These are phyloP conservation scores for Chalcosyrphus nemorum DNA, from an alignment of 2,888 invertebrate genomes.

Conservation along the genomic window DNA sequence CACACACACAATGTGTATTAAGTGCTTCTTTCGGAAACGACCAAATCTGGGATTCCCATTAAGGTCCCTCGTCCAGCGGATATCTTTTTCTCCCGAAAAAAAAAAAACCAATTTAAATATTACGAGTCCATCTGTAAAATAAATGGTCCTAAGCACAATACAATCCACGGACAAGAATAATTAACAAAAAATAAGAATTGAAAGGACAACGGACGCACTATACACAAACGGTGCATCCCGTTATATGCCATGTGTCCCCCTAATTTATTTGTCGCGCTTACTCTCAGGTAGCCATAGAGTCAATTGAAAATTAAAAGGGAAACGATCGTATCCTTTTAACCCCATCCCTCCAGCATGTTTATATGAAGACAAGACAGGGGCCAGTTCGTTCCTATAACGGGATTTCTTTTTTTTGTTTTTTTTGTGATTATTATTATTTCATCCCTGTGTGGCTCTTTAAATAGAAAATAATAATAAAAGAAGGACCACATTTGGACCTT, in stretches of 20 bases:
- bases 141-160: background rate
- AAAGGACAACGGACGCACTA: conserved; percentile 30
- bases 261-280: conserved; percentile 32
- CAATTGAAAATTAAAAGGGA: conserved; percentile 56
- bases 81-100: background rate
- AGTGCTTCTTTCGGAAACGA: too few species aligned
- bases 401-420: too few species aligned
- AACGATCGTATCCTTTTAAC: conserved; percentile 49
- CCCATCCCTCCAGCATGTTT: conserved; percentile 1
- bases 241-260: conserved; percentile 1
- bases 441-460: conserved; percentile 48
- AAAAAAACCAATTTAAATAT: conserved; percentile 38
- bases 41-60: background rate
- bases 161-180: conserved; percentile 26
- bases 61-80: background rate
- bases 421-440: too few species aligned
- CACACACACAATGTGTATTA: too few species aligned
- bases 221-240: conserved; percentile 4
- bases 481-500: conserved; percentile 36
- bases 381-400: conserved; percentile 48
- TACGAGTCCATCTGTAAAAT: conserved; percentile 43
- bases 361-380: conserved; percentile 35
- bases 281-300: conserved; percentile 63
- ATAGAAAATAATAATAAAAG: conserved; percentile 1
- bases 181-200: background rate